phyloP scores from a whole-genome alignment of 2,888 invertebrate genomes.

The Syrista parreyssii region DNA sequence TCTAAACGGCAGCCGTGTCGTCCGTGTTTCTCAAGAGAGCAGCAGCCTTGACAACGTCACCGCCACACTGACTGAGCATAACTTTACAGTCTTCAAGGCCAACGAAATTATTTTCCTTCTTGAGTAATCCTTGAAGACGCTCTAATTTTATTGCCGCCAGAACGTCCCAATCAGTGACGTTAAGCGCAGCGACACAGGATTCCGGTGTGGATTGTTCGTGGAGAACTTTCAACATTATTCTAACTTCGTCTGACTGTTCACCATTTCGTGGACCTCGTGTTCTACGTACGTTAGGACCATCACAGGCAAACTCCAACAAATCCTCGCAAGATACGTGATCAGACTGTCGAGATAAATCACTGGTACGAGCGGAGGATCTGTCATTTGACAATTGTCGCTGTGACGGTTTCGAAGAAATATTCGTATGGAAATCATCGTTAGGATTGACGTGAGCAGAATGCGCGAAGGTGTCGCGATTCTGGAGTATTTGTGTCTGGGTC shows the following conservation, averaged over 20 bases:
- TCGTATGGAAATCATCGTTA: constrained; percentile 21
- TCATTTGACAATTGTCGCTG: constrained; percentile 19
- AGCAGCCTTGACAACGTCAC: constrained; percentile 63
- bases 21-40: constrained; percentile 57
- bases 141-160: constrained; percentile 88
- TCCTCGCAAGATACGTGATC: constrained; percentile 94
- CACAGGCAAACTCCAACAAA: constrained; percentile 87
- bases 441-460: constrained; percentile 7
- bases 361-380: constrained; percentile 22
- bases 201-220: constrained; percentile 70
- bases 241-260: constrained; percentile 85
- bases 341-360: constrained; percentile 61
- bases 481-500: constrained; percentile 1
- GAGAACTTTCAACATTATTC: constrained; percentile 91
- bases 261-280: constrained; percentile 84
- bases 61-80: constrained; percentile 59
- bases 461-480: not conserved
- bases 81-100: constrained; percentile 60
- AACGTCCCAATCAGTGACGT: constrained; percentile 89
- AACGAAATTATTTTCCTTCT: constrained; percentile 60
- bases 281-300: constrained; percentile 75
- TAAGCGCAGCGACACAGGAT: constrained; percentile 83
- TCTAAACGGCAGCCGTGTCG: constrained; percentile 59
- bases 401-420: constrained; percentile 3
- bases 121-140: constrained; percentile 70